Evolutionary conservation across 2,113 vertebrate genomes (phyloP), one percentile per base, ranked within the genome.

Genomic region (Serilophus lunatus): DNA sequence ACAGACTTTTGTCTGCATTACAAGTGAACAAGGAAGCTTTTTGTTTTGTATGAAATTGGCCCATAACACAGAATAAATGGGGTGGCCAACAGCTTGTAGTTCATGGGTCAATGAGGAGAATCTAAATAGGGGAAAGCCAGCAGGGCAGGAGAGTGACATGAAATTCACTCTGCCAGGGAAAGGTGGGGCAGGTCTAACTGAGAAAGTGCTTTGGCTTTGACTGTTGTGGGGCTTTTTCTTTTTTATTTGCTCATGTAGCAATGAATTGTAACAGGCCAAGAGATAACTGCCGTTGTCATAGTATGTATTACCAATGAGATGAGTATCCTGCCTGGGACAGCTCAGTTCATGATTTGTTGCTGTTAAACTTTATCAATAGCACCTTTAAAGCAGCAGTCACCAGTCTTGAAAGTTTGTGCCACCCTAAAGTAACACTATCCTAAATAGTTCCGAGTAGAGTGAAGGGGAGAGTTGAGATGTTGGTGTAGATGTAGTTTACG

Each of bases 351-450:
- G 19, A 54, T 60, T 75, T 9, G 10, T 64, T 53, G 22, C n/a
- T 8, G 6, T 44, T 90, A 68, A 78, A 36, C 13, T 26, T 44
- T 2, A 22, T 16, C 28, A 42, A 0, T 59, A 57, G 19, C 29
- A n/a, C 61, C 61, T 86, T 78, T 66, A 82, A 66, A 60, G 19
- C 45, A 53, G 9, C 29, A 28, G 29, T 54, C 7, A 10, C 66
- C 3, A 0, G 42, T 77, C 33, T n/a, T 50, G 23, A 38, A 78
- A 47, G 36, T 26, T 59, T 68, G 17, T 68, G 35, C 25, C 49
- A 47, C 22, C 26, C 13, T 23, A 51, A 38, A 64, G 18, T 56
- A 47, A 13, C 6, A 1, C 4, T 15, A 1, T 29, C 0, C 0
- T 70, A 7, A 54, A 28, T 28, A 35, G 2, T 29, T 74, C 3